Percentiles rank a stretch among this genome's conserved stretches.
Conservation (phyloP, 2,888 invertebrate genomes). For the Dexiosoma caninum region DNA sequence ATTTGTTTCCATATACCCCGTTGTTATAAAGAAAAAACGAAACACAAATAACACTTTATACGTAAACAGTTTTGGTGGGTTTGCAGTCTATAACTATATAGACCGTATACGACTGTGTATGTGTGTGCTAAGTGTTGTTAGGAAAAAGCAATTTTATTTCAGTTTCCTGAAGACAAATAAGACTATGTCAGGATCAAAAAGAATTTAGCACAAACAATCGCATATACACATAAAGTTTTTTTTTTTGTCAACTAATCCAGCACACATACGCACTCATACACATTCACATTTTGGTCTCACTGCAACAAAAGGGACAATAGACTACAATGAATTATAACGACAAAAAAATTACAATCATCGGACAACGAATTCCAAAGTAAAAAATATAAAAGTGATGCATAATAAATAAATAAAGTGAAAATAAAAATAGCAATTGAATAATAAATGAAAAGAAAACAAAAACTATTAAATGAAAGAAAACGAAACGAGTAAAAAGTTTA, state of each 20-base stretch:
- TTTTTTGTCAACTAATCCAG: background rate
- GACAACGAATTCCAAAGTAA: background rate
- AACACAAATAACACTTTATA: background rate
- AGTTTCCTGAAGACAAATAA: constrained; percentile 76
- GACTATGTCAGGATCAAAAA: constrained; percentile 73
- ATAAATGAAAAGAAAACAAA: constrained; percentile 23
- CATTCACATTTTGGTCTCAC: background rate
- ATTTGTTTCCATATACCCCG: constrained; percentile 1
- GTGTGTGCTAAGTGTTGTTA: constrained; percentile 36
- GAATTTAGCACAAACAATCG: constrained; percentile 62
- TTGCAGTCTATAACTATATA: background rate
- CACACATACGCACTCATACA: background rate
- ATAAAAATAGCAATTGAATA: constrained; percentile 19
- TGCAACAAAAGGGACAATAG: constrained; percentile 68
- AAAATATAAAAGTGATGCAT: constrained; percentile 13
- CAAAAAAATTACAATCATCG: constrained; percentile 54
- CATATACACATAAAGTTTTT: background rate
- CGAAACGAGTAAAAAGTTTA: constrained; percentile 1
- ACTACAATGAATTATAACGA: constrained; percentile 66
- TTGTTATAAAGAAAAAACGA: background rate
- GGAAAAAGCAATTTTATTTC: constrained; percentile 73
- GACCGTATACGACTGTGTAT: background rate
- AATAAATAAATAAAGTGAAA: constrained; percentile 2
- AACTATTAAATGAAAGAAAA: background rate
- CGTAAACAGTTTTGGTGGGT: background rate